A percentile compares a stretch with the other conserved stretches of the same genome.
Evolutionary conservation across 2,113 vertebrate genomes (phyloP).

Genomic region (western clawed frog (Xenopus tropicalis)): DNA sequence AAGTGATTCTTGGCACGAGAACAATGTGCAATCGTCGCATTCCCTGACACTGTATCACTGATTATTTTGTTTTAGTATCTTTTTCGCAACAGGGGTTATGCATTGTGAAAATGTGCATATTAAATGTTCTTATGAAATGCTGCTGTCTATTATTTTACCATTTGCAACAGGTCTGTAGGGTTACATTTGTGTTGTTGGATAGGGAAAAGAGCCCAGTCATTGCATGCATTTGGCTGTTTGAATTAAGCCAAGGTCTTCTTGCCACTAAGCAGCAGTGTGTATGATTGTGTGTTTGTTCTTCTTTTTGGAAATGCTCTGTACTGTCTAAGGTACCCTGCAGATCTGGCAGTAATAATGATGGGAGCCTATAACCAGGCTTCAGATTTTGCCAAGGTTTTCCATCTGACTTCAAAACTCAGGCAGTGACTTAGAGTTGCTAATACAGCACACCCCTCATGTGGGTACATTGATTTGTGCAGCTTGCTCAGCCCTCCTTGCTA

Average conservation of each 20-base stretch:
- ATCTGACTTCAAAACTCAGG: background rate
- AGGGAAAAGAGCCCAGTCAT: conserved; percentile 26
- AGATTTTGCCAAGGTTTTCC: background rate
- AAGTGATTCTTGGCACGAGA: conserved; percentile 41
- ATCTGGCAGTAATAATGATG: background rate
- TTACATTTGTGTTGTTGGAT: background rate
- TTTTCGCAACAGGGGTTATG: background rate
- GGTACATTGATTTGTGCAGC: background rate
- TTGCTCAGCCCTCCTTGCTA: background rate
- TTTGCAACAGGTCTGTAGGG: conserved; percentile 63
- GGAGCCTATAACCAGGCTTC: background rate
- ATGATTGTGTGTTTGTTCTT: conserved; percentile 43
- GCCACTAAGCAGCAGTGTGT: conserved; percentile 40
- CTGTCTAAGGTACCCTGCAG: conserved; percentile 20
- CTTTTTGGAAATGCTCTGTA: background rate
- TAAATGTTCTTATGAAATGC: no score
- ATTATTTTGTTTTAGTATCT: conserved; percentile 42
- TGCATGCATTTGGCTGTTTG: conserved; percentile 22
- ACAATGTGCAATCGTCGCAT: conserved; percentile 26
- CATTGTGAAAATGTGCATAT: no score
- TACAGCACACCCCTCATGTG: background rate
- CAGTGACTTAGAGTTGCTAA: background rate
- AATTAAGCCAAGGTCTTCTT: conserved; percentile 25
- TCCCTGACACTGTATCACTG: background rate
- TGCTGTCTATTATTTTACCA: background rate